These are phyloP conservation scores for Vultur gryphus DNA, from an alignment of 2,797 vertebrate genomes.

Conservation along the genomic window DNA sequence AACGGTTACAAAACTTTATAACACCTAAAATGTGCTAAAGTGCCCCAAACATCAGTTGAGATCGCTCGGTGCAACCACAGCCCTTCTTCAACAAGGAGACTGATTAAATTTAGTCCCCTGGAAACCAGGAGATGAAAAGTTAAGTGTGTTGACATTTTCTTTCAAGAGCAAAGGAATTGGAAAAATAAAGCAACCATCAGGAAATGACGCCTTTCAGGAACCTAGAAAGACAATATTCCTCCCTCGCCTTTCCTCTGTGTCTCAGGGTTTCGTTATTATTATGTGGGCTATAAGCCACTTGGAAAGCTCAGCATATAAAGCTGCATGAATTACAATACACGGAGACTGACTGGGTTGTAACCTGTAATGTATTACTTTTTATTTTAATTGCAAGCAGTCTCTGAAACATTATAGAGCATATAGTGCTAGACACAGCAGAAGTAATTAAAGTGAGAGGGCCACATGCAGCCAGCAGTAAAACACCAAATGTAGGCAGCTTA, in stretches of 20 bases:
- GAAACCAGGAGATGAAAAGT: background rate
- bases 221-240: background rate
- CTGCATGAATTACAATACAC: background rate
- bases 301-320: slow-evolving; percentile 5
- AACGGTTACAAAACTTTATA: background rate
- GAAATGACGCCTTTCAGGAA: background rate
- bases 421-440: slow-evolving; percentile 70
- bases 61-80: background rate
- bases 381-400: slow-evolving; percentile 72
- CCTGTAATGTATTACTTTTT: slow-evolving; percentile 64
- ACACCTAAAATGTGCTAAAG: background rate
- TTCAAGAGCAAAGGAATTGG: background rate
- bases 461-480: slow-evolving; percentile 63
- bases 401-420: slow-evolving; percentile 68
- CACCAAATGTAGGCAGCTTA: slow-evolving; percentile 64
- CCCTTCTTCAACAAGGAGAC: background rate
- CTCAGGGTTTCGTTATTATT: background rate
- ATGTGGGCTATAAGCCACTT: background rate
- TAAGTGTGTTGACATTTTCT: background rate
- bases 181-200: background rate
- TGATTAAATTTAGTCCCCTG: background rate
- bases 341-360: slow-evolving; percentile 46
- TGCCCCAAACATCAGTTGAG: background rate
- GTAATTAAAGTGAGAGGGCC: slow-evolving; percentile 73
- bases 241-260: background rate